phyloP scores from a whole-genome alignment of 2,797 vertebrate species.

The Notamacropus eugenii region DNA sequence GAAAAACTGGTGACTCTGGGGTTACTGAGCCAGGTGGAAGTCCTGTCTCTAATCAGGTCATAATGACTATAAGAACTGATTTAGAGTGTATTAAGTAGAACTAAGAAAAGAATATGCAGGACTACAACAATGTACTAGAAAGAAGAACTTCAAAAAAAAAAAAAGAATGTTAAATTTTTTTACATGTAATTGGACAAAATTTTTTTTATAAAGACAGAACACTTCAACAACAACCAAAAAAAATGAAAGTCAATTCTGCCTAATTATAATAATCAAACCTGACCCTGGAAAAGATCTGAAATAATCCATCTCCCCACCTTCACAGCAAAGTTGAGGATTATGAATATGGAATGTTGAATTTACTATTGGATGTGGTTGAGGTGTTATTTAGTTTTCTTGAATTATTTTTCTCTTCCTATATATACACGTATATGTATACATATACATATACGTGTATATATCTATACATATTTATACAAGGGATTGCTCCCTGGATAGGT shows the following conservation, averaged over 20 bases:
- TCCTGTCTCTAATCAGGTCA: not conserved
- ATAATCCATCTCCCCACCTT: not conserved
- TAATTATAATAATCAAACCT: not conserved
- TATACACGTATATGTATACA: too few relatives aligned
- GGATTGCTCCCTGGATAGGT: not conserved
- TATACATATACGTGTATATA: too few relatives aligned
- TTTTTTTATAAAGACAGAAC: too few relatives aligned
- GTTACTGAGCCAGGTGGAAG: not conserved
- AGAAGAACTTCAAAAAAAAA: not conserved
- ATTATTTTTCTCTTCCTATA: not conserved
- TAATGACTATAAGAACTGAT: not conserved
- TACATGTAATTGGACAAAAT: too few relatives aligned
- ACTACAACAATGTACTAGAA: not conserved
- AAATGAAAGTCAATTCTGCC: not conserved
- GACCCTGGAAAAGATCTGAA: not conserved
- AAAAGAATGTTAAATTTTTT: too few relatives aligned
- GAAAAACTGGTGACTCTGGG: not conserved
- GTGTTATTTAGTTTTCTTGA: not conserved
- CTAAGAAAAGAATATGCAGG: not conserved
- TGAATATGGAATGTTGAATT: not conserved
- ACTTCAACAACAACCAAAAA: too few relatives aligned
- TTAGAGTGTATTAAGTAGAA: not conserved
- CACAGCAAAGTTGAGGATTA: not conserved
- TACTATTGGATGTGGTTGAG: not conserved
- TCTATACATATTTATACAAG: not conserved